Evolutionary conservation across 2,113 vertebrate genomes (phyloP).

Genomic region (Genyomyrus donnyi): DNA sequence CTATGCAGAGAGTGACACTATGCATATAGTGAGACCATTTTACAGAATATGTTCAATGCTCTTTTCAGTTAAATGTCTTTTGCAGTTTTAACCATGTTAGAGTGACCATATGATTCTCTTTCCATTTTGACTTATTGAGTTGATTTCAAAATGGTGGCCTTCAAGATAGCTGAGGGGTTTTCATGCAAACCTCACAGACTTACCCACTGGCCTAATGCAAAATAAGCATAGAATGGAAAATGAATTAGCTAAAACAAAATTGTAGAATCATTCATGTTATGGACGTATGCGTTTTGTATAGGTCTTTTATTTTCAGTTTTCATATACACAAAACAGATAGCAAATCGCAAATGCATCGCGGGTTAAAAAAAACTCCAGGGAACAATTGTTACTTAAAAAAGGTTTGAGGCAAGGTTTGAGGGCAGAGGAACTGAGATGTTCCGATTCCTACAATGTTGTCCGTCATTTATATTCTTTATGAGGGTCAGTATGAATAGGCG

Average conservation of each 20-base stretch:
- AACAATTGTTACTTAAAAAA: neutral
- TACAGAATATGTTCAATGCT: too few species aligned
- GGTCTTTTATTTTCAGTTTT: neutral
- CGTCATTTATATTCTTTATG: neutral
- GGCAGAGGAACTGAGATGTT: neutral
- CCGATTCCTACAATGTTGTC: neutral
- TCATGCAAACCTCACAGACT: neutral
- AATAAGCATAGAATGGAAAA: neutral
- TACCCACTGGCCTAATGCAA: neutral
- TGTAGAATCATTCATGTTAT: neutral
- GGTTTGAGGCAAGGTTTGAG: neutral
- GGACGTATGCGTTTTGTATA: neutral
- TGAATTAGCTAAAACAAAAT: neutral
- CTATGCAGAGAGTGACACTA: neutral
- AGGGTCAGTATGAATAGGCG: neutral
- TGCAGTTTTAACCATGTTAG: too few species aligned
- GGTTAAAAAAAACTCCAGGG: neutral
- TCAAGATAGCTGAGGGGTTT: neutral
- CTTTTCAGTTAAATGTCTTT: too few species aligned
- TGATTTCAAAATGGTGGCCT: neutral
- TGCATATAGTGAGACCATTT: too few species aligned
- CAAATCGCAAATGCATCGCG: neutral
- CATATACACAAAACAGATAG: neutral
- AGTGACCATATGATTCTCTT: too few species aligned
- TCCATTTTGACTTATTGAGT: too few species aligned